Percentiles rank a stretch among this genome's conserved stretches.
These are phyloP conservation scores for Zosterops japonicus DNA, from an alignment of 2,113 vertebrate genomes.

Conservation along the genomic window DNA sequence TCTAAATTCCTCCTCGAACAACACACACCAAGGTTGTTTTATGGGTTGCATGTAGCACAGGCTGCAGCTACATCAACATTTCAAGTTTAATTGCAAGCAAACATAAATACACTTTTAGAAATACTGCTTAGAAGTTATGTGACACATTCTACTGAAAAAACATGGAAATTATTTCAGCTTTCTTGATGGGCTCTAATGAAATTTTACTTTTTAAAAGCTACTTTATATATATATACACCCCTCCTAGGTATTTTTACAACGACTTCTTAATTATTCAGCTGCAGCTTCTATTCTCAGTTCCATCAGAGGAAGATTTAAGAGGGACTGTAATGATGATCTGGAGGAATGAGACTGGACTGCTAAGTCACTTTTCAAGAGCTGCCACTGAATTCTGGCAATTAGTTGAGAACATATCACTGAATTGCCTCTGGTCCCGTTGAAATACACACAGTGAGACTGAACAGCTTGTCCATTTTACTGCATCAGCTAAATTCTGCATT, in stretches of 20 bases:
- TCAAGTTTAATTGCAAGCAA: constrained; percentile 3
- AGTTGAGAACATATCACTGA: not conserved
- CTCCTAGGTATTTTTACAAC: not conserved
- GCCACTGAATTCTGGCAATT: not conserved
- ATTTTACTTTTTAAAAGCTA: not conserved
- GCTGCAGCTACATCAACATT: not conserved
- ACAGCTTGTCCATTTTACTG: constrained; percentile 7
- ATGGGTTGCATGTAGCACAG: not conserved
- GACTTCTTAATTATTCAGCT: not conserved
- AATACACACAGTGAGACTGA: not conserved
- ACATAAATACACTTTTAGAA: not conserved
- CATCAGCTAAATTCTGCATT: not conserved
- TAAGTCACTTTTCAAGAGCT: constrained; percentile 3
- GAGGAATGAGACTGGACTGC: not conserved
- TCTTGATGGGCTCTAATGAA: not conserved
- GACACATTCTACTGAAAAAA: not conserved
- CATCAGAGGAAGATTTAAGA: not conserved
- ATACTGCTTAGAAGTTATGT: not conserved
- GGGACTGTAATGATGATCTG: not conserved
- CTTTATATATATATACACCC: not conserved
- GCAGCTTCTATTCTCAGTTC: not conserved
- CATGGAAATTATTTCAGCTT: not conserved
- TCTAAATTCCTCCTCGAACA: not conserved
- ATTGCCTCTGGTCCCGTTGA: not conserved
- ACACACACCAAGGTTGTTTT: not conserved